Conservation (phyloP, 2,888 invertebrate genomes). For the Nephrotoma appendiculata region DNA sequence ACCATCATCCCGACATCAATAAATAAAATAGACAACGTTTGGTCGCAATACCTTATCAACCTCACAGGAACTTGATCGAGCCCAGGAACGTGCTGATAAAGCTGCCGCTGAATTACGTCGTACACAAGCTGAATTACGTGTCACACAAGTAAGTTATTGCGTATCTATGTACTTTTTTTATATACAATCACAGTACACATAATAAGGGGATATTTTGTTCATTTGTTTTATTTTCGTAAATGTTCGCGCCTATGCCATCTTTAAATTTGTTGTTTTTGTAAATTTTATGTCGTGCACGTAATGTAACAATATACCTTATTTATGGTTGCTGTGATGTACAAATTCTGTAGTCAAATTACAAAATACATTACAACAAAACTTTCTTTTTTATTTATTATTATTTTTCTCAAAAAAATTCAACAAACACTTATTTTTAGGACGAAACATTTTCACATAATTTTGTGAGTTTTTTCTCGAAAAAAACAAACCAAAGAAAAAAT, state of each 20-base stretch:
- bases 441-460: conserved; percentile 32
- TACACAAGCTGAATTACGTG: conserved; percentile 78
- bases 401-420: neutral
- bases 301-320: no score
- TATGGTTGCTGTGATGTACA: neutral
- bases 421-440: conserved; percentile 27
- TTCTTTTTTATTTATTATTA: neutral
- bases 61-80: conserved; percentile 67
- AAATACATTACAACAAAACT: neutral
- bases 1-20: neutral
- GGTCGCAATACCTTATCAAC: conserved; percentile 70
- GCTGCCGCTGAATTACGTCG: conserved; percentile 68
- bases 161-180: neutral
- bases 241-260: no score
- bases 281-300: no score
- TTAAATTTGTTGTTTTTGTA: no score
- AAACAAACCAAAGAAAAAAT: conserved; percentile 1
- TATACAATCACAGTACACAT: no score
- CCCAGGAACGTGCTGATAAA: conserved; percentile 77
- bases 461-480: conserved; percentile 24
- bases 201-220: no score
- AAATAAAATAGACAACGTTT: conserved; percentile 43
- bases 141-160: conserved; percentile 49
- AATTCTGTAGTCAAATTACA: neutral
- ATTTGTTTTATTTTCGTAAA: no score